Percentiles rank a stretch among this genome's conserved stretches.
These are phyloP conservation scores for Zosterops japonicus DNA, from an alignment of 2,113 vertebrate species.

Conservation along the genomic window DNA sequence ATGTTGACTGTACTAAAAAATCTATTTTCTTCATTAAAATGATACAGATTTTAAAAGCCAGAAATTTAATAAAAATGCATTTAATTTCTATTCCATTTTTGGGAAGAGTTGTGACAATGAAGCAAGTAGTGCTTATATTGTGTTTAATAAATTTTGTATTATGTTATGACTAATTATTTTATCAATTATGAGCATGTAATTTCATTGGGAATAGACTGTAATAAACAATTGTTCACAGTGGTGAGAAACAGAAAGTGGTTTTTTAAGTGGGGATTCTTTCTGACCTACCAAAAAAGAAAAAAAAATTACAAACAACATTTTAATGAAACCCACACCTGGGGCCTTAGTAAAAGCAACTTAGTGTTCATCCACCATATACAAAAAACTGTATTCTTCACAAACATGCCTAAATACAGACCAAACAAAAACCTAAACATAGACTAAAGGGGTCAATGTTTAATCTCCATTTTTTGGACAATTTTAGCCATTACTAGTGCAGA, in stretches of 20 bases:
- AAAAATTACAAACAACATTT: not conserved
- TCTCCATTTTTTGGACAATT: not conserved
- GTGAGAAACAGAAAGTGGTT: not conserved
- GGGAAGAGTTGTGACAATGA: not conserved
- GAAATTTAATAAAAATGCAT: not conserved
- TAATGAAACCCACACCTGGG: not conserved
- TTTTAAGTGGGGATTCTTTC: not conserved
- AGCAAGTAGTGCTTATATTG: not conserved
- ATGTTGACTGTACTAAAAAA: not conserved
- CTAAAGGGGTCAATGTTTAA: not conserved
- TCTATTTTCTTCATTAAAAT: not conserved
- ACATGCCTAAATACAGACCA: not conserved
- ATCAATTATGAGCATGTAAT: not conserved
- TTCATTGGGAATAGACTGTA: not conserved
- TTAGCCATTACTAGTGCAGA: not conserved
- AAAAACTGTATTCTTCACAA: not conserved
- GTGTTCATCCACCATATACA: not conserved
- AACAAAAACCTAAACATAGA: not conserved
- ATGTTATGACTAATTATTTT: not conserved
- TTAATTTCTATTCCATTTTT: not conserved
- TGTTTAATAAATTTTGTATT: not conserved
- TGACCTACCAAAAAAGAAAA: not conserved
- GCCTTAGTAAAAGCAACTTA: not conserved
- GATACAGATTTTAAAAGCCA: not conserved
- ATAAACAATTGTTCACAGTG: not conserved